Evolutionary conservation across 2,797 vertebrate genomes (phyloP).

Genomic region (Danio kyathit): DNA sequence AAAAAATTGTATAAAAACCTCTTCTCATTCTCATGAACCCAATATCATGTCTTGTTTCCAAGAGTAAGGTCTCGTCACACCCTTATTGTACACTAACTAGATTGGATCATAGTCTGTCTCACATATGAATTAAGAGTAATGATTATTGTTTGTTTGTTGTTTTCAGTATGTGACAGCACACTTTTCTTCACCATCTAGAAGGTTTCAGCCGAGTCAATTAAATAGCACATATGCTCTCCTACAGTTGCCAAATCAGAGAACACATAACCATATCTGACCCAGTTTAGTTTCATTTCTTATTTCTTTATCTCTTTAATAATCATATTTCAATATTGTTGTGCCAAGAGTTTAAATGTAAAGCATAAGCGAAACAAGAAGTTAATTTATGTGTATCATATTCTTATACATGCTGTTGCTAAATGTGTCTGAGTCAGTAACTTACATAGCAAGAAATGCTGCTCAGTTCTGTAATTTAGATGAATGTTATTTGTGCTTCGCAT

Average conservation of each 20-base stretch:
- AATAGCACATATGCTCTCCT: too few species aligned
- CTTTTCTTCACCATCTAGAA: background rate
- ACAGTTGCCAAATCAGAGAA: background rate
- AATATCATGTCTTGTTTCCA: background rate
- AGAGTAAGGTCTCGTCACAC: background rate
- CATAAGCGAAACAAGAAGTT: background rate
- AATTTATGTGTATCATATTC: background rate
- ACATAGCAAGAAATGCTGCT: background rate
- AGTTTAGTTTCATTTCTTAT: background rate
- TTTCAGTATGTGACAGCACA: background rate
- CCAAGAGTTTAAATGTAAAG: background rate
- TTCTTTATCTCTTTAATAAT: background rate
- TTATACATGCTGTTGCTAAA: background rate
- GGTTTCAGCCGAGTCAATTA: background rate
- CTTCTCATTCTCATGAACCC: too few species aligned
- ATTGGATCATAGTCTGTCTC: background rate
- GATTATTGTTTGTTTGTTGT: background rate
- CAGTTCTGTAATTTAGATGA: background rate
- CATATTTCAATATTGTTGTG: background rate
- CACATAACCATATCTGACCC: background rate
- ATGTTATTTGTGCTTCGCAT: background rate
- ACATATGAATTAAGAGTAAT: background rate
- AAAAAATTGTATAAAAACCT: too few species aligned
- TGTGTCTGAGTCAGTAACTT: background rate
- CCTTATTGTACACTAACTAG: too few species aligned